Base-by-base conservation (phyloP, 1,140 invertebrate genomes). In the Leptonema lineaticorne region DNA sequence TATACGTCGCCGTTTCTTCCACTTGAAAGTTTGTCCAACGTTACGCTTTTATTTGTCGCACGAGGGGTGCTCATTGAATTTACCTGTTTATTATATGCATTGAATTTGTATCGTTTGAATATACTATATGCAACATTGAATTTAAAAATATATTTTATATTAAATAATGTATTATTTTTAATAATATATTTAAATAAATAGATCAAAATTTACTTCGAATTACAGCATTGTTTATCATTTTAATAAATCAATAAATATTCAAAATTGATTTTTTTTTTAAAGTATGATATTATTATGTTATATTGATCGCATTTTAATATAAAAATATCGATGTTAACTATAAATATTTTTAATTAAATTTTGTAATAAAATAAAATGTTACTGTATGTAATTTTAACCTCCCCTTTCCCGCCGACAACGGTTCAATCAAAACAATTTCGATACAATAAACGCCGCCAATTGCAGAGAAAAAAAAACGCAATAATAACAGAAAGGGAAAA, bases 401-500 rank as follows among this genome's bases (percentile, higher is more conserved):
- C 8, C n/a, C n/a, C 59, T 33, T 26, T 62, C n/a, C n/a, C n/a
- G n/a, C n/a, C 20, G 26, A 1, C 20, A n/a, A 20, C 18, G 24
- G 20, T 27, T 33, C 59, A 62, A 62, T 62, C 59, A 62, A 50
- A 50, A 64, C 62, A 64, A 50, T 64, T 64, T 64, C 62, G 45
- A 50, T 50, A 64, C 62, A 64, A 64, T 64, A 41, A 46, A 64
- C 33, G 45, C 29, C 8, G 4, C 28, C 33, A 26, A 24, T 37
- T 62, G 46, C 50, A 62, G 8, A 53, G 9, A 53, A 22, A 18
- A 22, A 30, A 33, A 33, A 48, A 50, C 41, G 50, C 62, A 41
- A 64, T 24, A n/a, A n/a, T n/a, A n/a, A 5, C 1, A 48, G 46
- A 48, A 16, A 2, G 16, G 11, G 27, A 53, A 24, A 53, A 53